A percentile compares a stretch with the other conserved stretches of the same genome.
These are phyloP conservation scores for Parnassius mnemosyne DNA, from an alignment of 2,888 invertebrate genomes.

Conservation along the genomic window DNA sequence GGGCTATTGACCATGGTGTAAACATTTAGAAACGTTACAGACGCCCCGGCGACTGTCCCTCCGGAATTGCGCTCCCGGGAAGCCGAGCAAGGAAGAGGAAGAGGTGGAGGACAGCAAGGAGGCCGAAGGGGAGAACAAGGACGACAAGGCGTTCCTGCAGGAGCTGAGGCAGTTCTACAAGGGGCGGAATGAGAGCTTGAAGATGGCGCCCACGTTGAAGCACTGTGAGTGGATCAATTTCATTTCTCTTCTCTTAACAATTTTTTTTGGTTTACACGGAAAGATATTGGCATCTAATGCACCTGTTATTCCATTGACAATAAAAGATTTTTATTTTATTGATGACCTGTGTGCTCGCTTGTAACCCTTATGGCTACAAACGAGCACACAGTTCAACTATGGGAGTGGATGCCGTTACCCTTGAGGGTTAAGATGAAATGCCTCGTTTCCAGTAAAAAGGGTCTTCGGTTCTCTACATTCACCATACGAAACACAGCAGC, in stretches of 20 bases:
- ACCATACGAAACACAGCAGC: too few relatives aligned
- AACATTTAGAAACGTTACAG: conserved; percentile 30
- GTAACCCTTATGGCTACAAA: too few relatives aligned
- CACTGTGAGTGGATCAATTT: conserved; percentile 51
- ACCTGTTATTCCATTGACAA: too few relatives aligned
- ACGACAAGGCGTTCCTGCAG: conserved; percentile 57
- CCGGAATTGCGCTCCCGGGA: conserved; percentile 54
- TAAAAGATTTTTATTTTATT: too few relatives aligned
- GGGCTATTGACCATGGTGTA: background rate
- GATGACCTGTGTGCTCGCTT: too few relatives aligned
- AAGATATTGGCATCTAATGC: too few relatives aligned
- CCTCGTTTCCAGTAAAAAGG: too few relatives aligned
- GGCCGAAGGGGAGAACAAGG: conserved; percentile 31
- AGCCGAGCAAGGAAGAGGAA: conserved; percentile 43
- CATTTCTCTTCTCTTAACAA: too few relatives aligned
- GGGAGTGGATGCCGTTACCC: too few relatives aligned
- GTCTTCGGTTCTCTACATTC: too few relatives aligned
- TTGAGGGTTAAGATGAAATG: too few relatives aligned
- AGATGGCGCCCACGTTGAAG: conserved; percentile 43
- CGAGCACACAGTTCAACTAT: too few relatives aligned
- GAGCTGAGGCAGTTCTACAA: conserved; percentile 58
- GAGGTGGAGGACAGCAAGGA: conserved; percentile 43
- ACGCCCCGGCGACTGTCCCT: conserved; percentile 64
- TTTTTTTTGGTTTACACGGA: background rate
- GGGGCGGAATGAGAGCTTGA: conserved; percentile 47